phyloP scores from a whole-genome alignment of 2,113 vertebrate genomes.

The Neomonachus schauinslandi region DNA sequence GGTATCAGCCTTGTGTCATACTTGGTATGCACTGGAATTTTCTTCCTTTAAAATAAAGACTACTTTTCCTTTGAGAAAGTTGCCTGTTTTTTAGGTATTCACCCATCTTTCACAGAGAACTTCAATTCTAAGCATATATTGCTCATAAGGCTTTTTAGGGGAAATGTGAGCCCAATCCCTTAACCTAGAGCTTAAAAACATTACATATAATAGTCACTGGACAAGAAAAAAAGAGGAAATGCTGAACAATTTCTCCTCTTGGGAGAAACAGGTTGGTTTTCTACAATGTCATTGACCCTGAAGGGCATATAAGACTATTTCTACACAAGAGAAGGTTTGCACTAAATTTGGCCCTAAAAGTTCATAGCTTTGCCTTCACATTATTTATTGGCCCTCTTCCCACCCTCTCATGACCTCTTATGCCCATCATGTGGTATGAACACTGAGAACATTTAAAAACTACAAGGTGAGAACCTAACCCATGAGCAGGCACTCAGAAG shows the following conservation, averaged over 20 bases:
- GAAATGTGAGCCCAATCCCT: background rate
- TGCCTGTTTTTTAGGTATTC: slow-evolving; percentile 40
- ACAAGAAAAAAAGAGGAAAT: background rate
- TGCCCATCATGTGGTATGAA: background rate
- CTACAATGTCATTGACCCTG: background rate
- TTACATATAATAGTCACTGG: background rate
- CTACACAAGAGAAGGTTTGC: background rate
- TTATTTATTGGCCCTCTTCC: background rate
- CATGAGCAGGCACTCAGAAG: background rate
- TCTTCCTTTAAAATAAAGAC: slow-evolving; percentile 64
- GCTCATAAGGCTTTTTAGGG: background rate
- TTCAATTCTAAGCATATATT: slow-evolving; percentile 18
- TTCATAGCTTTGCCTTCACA: background rate
- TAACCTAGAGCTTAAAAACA: slow-evolving; percentile 32
- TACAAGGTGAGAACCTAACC: background rate
- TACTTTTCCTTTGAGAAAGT: slow-evolving; percentile 33
- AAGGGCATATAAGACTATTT: background rate
- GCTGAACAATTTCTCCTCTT: slow-evolving; percentile 3
- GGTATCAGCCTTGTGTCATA: slow-evolving; percentile 72
- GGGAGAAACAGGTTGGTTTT: slow-evolving; percentile 29
- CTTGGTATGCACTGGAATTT: slow-evolving; percentile 58
- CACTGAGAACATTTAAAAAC: background rate
- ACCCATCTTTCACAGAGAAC: slow-evolving; percentile 27
- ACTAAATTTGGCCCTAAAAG: background rate
- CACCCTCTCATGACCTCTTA: background rate